Conservation (phyloP, 2,113 vertebrate species). For the Plectropomus leopardus region DNA sequence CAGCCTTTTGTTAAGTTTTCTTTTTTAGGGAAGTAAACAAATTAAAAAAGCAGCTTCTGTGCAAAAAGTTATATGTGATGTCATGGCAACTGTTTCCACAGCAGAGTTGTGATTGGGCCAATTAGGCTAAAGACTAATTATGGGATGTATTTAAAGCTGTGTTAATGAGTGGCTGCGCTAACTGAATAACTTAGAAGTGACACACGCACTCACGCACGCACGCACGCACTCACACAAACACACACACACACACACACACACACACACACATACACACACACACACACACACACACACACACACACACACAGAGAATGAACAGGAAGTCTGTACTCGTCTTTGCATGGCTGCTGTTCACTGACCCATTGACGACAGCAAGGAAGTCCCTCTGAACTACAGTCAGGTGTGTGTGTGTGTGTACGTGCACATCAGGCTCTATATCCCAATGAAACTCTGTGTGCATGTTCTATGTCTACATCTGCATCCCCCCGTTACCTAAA, state of each 20-base stretch:
- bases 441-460: conserved; percentile 47
- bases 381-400: conserved; percentile 43
- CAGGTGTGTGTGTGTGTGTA: conserved; percentile 47
- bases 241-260: conserved; percentile 21
- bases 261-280: not conserved
- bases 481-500: conserved; percentile 23
- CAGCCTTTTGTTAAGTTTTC: not conserved
- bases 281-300: conserved; percentile 20
- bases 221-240: conserved; percentile 2
- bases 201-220: conserved; percentile 7
- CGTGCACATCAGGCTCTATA: conserved; percentile 26
- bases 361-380: conserved; percentile 65
- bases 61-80: conserved; percentile 11
- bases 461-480: conserved; percentile 20
- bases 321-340: conserved; percentile 62
- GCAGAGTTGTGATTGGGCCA: conserved; percentile 78
- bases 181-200: conserved; percentile 27
- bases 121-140: conserved; percentile 80
- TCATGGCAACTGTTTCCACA: conserved; percentile 74
- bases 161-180: conserved; percentile 74
- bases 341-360: conserved; percentile 78
- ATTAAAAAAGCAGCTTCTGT: conserved; percentile 13
- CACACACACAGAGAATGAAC: conserved; percentile 31
- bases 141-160: conserved; percentile 81
- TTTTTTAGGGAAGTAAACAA: conserved; percentile 46